phyloP scores from a whole-genome alignment of 2,888 invertebrate genomes.

The Caenorhabditis macrosperma region DNA sequence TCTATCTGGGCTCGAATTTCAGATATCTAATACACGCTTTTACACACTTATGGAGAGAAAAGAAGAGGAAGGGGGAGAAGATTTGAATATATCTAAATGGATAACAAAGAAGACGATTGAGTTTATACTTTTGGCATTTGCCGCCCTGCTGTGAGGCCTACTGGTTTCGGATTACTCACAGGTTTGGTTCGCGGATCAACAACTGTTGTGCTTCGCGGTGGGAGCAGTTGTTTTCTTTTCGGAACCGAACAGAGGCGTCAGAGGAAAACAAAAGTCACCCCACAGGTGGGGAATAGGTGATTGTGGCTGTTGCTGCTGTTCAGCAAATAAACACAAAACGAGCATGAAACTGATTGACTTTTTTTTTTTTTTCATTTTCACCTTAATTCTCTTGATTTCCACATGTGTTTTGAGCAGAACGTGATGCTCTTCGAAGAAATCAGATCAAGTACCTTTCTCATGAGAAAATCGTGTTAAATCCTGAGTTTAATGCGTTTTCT shows the following conservation, averaged over 20 bases:
- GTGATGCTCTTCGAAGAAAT: no score
- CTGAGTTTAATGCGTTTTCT: no score
- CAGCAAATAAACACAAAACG: no score
- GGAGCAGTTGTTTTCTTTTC: no score
- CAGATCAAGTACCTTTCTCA: no score
- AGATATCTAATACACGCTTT: slow-evolving; percentile 57
- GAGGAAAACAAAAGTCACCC: neutral
- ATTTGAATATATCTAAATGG: slow-evolving; percentile 35
- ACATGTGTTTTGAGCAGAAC: no score
- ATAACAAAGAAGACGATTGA: slow-evolving; percentile 34
- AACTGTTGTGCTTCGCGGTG: slow-evolving; percentile 4
- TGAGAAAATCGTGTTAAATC: no score
- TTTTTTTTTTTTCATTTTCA: no score
- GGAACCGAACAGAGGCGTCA: neutral
- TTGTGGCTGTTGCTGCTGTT: neutral
- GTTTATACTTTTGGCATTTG: slow-evolving; percentile 52
- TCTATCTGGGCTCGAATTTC: slow-evolving; percentile 38
- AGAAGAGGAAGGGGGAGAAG: neutral
- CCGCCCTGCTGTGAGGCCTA: neutral
- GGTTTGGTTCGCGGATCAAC: slow-evolving; percentile 36
- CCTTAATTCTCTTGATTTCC: no score
- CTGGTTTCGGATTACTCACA: slow-evolving; percentile 45
- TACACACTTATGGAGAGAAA: slow-evolving; percentile 44
- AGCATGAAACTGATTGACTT: no score
- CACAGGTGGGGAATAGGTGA: neutral